Percentiles rank a stretch among this genome's conserved stretches.
phyloP scores from a whole-genome alignment of 2,113 vertebrate species.

The Aegithalos caudatus region DNA sequence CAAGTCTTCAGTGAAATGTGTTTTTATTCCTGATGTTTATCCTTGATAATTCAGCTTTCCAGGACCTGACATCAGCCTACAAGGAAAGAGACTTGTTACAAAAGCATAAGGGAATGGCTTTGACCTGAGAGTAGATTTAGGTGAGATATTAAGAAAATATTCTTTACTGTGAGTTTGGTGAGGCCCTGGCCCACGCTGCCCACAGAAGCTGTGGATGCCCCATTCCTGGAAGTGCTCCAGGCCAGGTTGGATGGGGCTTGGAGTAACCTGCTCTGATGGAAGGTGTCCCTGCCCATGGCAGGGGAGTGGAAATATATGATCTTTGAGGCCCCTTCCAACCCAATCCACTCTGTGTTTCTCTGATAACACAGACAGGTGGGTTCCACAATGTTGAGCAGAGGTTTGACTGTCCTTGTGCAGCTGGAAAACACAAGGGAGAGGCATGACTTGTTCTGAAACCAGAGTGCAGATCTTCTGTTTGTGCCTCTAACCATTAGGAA shows the following conservation, averaged over 20 bases:
- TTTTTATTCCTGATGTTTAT: not conserved
- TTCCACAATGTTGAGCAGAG: not conserved
- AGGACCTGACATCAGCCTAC: not conserved
- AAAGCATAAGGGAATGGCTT: not conserved
- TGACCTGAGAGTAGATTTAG: not conserved
- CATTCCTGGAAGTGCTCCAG: not conserved
- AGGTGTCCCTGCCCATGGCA: not conserved
- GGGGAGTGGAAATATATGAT: not conserved
- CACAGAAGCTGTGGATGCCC: not conserved
- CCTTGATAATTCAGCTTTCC: not conserved
- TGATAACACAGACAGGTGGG: not conserved
- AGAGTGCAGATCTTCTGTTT: not conserved
- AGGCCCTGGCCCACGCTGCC: rapidly evolving
- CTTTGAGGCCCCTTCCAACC: not conserved
- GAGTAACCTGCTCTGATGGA: not conserved
- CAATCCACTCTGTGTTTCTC: not conserved
- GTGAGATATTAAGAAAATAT: not conserved
- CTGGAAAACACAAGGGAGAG: not conserved
- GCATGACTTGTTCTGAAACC: not conserved
- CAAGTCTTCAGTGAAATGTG: not conserved
- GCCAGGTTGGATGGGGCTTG: rapidly evolving
- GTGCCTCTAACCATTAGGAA: not conserved
- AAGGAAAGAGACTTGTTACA: not conserved
- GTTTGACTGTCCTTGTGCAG: not conserved
- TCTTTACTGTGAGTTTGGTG: not conserved